A percentile compares a stretch with the other conserved stretches of the same genome.
Conservation (phyloP, 1,140 invertebrate species). For the Drosophila eugracilis region DNA sequence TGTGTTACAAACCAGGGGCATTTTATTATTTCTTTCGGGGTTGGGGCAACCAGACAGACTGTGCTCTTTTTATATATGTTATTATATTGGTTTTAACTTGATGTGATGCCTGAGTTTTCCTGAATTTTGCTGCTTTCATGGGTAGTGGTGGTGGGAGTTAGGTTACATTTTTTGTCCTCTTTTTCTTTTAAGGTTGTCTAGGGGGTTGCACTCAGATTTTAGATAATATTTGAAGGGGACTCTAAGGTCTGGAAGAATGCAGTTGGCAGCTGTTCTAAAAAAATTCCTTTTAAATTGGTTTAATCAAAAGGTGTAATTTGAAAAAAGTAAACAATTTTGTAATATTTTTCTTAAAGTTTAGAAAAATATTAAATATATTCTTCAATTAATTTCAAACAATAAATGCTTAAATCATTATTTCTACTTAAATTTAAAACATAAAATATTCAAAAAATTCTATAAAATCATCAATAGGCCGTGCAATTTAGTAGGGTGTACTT, state of each 20-base stretch:
- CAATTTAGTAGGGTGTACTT: no score
- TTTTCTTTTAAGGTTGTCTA: not conserved
- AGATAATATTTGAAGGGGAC: not conserved
- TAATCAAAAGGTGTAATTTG: no score
- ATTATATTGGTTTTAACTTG: conserved; percentile 59
- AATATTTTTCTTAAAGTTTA: no score
- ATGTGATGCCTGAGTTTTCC: conserved; percentile 28
- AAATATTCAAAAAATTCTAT: no score
- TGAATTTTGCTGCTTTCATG: not conserved
- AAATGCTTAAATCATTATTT: no score
- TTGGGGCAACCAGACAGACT: conserved; percentile 54
- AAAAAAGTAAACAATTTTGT: no score
- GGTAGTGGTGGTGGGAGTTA: not conserved
- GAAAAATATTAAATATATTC: no score
- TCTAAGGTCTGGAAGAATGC: conserved; percentile 13
- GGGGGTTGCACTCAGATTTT: not conserved
- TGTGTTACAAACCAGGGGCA: conserved; percentile 50
- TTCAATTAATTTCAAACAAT: no score
- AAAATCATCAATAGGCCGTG: no score
- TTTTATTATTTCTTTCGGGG: not conserved
- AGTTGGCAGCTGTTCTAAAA: not conserved
- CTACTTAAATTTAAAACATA: no score
- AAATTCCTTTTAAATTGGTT: conserved; percentile 1
- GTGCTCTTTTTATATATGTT: conserved; percentile 65
- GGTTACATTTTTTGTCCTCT: not conserved